Evolutionary conservation across 2,797 vertebrate species (phyloP).

Genomic region (Phataginus tetradactyla): DNA sequence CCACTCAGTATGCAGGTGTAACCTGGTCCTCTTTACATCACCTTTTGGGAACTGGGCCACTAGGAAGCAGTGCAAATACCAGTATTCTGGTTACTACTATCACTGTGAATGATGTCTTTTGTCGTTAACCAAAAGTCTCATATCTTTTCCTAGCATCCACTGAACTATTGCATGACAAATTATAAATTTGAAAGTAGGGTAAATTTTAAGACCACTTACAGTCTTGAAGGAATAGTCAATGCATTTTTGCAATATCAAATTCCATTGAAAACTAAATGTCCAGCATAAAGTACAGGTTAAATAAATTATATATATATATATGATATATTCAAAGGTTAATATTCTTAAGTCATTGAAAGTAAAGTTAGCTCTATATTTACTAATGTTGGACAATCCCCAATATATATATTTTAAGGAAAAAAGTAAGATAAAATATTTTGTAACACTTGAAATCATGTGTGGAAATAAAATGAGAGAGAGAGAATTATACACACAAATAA

Average conservation of each 20-base stretch:
- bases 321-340: not conserved
- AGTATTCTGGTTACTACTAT: not conserved
- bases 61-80: not conserved
- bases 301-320: not conserved
- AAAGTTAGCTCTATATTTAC: not conserved
- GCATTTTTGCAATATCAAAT: not conserved
- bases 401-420: not conserved
- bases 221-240: not conserved
- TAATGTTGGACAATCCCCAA: not conserved
- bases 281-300: not conserved
- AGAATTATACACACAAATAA: not conserved
- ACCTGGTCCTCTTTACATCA: not conserved
- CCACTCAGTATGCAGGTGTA: not conserved
- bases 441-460: not conserved
- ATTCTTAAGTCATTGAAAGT: not conserved
- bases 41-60: not conserved
- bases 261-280: not conserved
- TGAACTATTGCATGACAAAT: not conserved
- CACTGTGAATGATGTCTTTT: not conserved
- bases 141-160: not conserved
- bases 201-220: not conserved
- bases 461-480: not conserved
- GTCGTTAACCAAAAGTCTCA: not conserved
- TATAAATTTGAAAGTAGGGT: not conserved
- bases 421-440: not conserved